Base-by-base conservation (phyloP, 2,113 vertebrate genomes). In the Notarius quadriscutis region DNA sequence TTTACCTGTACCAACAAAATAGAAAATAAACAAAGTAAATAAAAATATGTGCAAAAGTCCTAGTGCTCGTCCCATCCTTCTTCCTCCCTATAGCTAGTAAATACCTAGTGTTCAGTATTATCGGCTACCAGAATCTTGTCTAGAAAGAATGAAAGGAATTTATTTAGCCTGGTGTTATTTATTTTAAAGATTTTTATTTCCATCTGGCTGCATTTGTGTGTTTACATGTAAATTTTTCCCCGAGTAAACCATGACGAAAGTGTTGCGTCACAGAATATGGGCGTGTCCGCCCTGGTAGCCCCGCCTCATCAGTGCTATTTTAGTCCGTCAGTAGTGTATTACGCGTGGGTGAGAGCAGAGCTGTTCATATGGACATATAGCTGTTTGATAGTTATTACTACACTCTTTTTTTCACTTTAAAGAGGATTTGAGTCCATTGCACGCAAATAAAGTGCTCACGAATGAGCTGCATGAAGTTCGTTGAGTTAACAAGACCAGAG, bases 251-350 rank as follows among this genome's bases (percentile, higher is more conserved):
- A 22, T 62, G 30, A 58, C 15, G 78, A 60, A 53, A 34, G 30
- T 62, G 34, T 25, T 14, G 18, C 82, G 82, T 71, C 62, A 55
- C 15, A 0, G 4, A 1, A 20, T 22, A 11, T 74, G 53, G 83
- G 83, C 67, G 83, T 84, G 67, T 25, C 53, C 8, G 10, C 0
- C 11, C 1, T 0, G 1, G 17, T 74, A 58, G 69, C 83, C 67
- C 65, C 67, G 67, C 83, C 83, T 51, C 67, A 4, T 14, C 62
- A 22, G 48, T 18, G 83, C 67, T 84, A 60, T 57, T 72, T 84
- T 50, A 71, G 48, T 84, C 60, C 5, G 58, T 25, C 62, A 51
- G 81, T 67, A 27, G 30, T 17, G 78, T 4, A 17, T 20, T 53
- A 14, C 50, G 50, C 8, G 4, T n/a, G 7, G 75, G 55, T 10